Evolutionary conservation across 2,888 invertebrate species (phyloP).

Genomic region (Fragum whitleyi): DNA sequence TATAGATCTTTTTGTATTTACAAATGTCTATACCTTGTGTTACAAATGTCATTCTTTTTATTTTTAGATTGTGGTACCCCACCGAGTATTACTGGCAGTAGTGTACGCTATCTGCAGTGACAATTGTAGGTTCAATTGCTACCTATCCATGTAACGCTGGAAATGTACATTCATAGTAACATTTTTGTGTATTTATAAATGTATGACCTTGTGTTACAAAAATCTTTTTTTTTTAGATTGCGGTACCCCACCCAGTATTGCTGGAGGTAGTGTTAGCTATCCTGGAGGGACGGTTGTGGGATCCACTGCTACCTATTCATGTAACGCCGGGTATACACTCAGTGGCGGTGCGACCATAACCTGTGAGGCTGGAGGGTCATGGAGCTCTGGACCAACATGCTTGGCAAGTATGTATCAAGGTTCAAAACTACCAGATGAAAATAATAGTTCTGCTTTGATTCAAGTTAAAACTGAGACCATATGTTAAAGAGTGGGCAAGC

Average conservation of each 20-base stretch:
- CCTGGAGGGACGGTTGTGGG: slow-evolving; percentile 43
- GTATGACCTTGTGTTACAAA: too few species aligned
- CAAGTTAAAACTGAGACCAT: not conserved
- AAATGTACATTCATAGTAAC: too few species aligned
- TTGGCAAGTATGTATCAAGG: slow-evolving; percentile 34
- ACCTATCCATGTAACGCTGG: slow-evolving; percentile 48
- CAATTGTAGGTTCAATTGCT: slow-evolving; percentile 36
- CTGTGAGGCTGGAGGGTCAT: slow-evolving; percentile 38
- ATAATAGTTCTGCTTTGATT: not conserved
- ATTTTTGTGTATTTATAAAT: too few species aligned
- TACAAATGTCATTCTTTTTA: too few species aligned
- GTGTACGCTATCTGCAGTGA: slow-evolving; percentile 25
- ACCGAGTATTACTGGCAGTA: slow-evolving; percentile 32
- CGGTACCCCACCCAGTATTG: slow-evolving; percentile 40
- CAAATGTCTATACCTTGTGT: too few species aligned
- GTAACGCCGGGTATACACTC: slow-evolving; percentile 45
- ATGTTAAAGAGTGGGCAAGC: not conserved
- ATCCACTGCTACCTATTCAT: slow-evolving; percentile 45
- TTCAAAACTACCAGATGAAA: not conserved
- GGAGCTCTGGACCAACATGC: slow-evolving; percentile 49
- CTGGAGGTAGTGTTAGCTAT: slow-evolving; percentile 19
- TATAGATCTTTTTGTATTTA: too few species aligned
- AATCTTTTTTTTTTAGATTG: slow-evolving; percentile 60
- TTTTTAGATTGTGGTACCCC: slow-evolving; percentile 8
- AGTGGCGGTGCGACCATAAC: slow-evolving; percentile 36